These are phyloP conservation scores for Cervus canadensis DNA, from an alignment of 2,113 vertebrate species.

Conservation along the genomic window DNA sequence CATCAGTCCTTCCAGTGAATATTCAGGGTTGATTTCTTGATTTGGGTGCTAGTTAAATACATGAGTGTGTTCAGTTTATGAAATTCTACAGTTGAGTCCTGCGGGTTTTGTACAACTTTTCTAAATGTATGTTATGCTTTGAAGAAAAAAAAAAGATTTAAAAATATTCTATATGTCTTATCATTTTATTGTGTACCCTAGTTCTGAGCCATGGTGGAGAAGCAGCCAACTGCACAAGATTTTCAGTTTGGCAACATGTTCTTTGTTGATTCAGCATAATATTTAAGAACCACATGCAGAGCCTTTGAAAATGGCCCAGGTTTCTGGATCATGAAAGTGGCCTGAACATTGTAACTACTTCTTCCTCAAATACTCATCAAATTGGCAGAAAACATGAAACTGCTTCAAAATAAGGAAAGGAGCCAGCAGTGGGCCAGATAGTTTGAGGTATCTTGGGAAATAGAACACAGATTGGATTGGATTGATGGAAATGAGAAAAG, in stretches of 20 bases:
- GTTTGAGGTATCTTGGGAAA: constrained; percentile 11
- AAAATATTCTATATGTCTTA: background rate
- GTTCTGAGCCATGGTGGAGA: background rate
- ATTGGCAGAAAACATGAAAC: constrained; percentile 16
- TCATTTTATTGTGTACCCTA: background rate
- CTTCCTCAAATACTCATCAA: constrained; percentile 6
- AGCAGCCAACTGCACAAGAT: constrained; percentile 34
- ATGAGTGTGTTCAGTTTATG: background rate
- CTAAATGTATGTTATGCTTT: background rate
- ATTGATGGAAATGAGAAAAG: background rate
- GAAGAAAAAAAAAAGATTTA: background rate
- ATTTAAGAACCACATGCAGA: constrained; percentile 29
- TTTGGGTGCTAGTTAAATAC: background rate
- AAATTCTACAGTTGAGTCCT: background rate
- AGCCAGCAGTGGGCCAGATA: constrained; percentile 30
- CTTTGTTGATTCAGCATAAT: constrained; percentile 48
- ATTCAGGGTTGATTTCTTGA: background rate
- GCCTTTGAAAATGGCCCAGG: constrained; percentile 39
- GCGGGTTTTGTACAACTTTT: background rate
- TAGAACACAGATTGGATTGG: background rate
- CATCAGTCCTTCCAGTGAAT: background rate
- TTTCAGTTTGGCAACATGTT: constrained; percentile 24
- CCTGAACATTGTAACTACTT: background rate
- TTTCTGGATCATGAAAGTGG: constrained; percentile 47
- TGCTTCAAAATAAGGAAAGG: constrained; percentile 1